Evolutionary conservation across 1,140 invertebrate genomes (phyloP), one percentile per base, ranked within the genome.

Genomic region (Dufourea novaeangliae): DNA sequence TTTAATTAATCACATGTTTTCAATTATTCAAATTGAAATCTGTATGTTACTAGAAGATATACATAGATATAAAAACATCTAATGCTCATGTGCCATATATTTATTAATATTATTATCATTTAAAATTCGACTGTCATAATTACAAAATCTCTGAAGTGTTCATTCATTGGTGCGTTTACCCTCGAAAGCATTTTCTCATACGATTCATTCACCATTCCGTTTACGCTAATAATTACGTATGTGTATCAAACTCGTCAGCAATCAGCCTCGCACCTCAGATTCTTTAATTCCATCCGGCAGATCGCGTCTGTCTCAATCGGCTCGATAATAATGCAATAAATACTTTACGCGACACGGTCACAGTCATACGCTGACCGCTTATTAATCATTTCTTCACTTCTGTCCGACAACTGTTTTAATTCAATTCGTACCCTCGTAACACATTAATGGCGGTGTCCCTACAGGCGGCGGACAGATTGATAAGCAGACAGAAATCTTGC

Each of bases 321-420:
- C 29, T 59, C 46, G 2, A 46, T 37, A 54, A 22, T 29, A 20
- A 5, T 14, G 27, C 10, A 20, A 25, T 37, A 62, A 62, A 59
- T n/a, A 27, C 27, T 72, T n/a, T 7, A 67, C 34, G 72, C n/a
- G 46, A 79, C 78, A 27, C 59, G 41, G 64, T 79, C 66, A 63
- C 69, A n/a, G n/a, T 79, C 73, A 20, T 79, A n/a, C 32, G 8
- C n/a, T 27, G 52, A 32, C 54, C 29, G 66, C 74, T 82, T 80
- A 82, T 86, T 73, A 78, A 83, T 83, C 80, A 83, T 67, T 44
- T 69, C 54, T 54, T 74, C 83, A 77, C 44, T 72, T 82, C n/a
- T 27, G 37, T 64, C 56, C 71, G 67, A 81, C 74, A 61, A 80
- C 41, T 52, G 62, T 82, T 81, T 79, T 71, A 80, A 78, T 82